Percentiles rank a stretch among this genome's conserved stretches.
phyloP scores from a whole-genome alignment of 2,797 vertebrate genomes.

The Eremophila alpestris region DNA sequence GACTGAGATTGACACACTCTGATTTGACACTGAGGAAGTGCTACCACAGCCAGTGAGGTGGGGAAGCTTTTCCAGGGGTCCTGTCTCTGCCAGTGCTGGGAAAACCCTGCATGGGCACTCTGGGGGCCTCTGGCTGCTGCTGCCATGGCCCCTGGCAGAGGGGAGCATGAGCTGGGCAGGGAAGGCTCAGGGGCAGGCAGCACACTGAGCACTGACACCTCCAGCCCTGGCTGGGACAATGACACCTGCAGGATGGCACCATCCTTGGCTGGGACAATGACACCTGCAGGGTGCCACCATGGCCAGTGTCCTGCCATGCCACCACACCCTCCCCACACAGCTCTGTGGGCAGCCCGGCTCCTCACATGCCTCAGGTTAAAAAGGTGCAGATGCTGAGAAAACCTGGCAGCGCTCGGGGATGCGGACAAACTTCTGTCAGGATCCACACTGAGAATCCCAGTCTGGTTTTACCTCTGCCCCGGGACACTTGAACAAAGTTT shows the following conservation, averaged over 20 bases:
- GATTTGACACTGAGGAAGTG: neutral
- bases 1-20: neutral
- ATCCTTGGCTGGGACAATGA: fast-evolving
- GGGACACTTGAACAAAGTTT: neutral
- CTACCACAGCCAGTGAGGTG: fast-evolving
- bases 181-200: neutral
- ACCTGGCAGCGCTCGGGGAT: fast-evolving
- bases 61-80: neutral
- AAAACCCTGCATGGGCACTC: fast-evolving
- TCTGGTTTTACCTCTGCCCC: constrained; percentile 42
- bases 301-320: fast-evolving
- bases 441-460: neutral
- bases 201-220: neutral
- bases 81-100: fast-evolving
- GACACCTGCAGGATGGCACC: too few relatives aligned
- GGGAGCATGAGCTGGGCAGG: neutral
- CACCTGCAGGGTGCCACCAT: neutral
- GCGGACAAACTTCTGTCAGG: neutral
- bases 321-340: neutral
- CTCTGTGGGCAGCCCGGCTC: fast-evolving
- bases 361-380: fast-evolving
- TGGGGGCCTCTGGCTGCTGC: neutral
- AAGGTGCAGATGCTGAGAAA: neutral
- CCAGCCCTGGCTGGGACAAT: too few relatives aligned
- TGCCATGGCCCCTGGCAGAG: neutral